Base-by-base conservation (phyloP, 2,888 invertebrate genomes). In the Odontothrips loti region DNA sequence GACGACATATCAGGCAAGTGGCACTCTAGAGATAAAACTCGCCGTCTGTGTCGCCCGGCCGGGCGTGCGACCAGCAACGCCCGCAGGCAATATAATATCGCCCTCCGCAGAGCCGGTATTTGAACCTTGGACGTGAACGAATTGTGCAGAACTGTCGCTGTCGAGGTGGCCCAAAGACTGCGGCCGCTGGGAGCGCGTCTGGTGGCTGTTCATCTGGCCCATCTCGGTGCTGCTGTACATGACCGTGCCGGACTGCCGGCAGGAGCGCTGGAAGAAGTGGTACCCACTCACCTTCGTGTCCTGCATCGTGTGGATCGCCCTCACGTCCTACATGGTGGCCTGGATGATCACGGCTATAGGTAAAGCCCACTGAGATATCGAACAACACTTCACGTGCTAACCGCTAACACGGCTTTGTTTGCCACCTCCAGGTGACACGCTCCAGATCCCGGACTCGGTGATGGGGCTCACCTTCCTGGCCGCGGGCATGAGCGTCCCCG, bases 331-430 rank as follows among this genome's bases (percentile, higher is more conserved):
- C 86, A 85, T 96, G 81, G 94, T 96, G 47, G 94, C 97, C 0
- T 98, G 98, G 97, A 95, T 96, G 93, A 93, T 97, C 86, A 92
- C 95, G 48, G 90, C 94, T 6, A 92, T 96, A 83, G 97, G 97
- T 94, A 88, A 86, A 86, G 84, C 11, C 58, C 58, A 11, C 58
- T 51, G 51, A 51, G n/a, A n/a, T n/a, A n/a, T n/a, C n/a, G n/a
- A n/a, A n/a, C n/a, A n/a, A n/a, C n/a, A n/a, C n/a, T n/a, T n/a
- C n/a, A n/a, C n/a, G n/a, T n/a, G n/a, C n/a, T n/a, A 4, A 17
- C n/a, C 79, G 15, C 29, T 43, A 43, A 43, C 34, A 6, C 34
- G 34, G 34, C 34, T 6, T 43, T 43, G 23, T 34, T 81, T n/a
- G n/a, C n/a, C n/a, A n/a, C n/a, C 86, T 86, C n/a, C 84, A 93